phyloP scores from a whole-genome alignment of 2,888 invertebrate genomes.

The Lepidochrysops patricia region DNA sequence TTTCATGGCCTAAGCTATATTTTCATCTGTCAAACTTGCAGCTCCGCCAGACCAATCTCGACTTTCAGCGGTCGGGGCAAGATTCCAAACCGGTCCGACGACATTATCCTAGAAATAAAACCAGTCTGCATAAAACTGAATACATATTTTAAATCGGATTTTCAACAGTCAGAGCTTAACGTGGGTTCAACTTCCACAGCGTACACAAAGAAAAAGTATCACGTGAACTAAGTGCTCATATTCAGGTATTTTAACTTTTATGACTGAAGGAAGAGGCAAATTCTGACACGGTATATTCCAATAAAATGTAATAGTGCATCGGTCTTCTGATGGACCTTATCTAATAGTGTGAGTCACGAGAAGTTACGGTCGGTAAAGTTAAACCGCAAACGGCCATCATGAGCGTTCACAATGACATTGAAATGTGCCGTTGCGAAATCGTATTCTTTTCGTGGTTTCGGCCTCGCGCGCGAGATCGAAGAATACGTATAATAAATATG shows the following conservation, averaged over 20 bases:
- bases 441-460: slow-evolving; percentile 65
- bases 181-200: not conserved
- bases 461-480: slow-evolving; percentile 62
- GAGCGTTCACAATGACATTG: slow-evolving; percentile 63
- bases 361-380: slow-evolving; percentile 17
- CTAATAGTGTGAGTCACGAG: slow-evolving; percentile 19
- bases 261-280: not conserved
- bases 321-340: slow-evolving; percentile 2
- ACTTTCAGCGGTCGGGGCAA: slow-evolving; percentile 15
- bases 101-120: slow-evolving; percentile 5
- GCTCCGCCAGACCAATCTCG: slow-evolving; percentile 17
- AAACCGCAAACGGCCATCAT: slow-evolving; percentile 38
- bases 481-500: slow-evolving; percentile 72
- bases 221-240: not conserved
- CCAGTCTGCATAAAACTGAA: slow-evolving; percentile 2
- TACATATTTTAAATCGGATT: slow-evolving; percentile 4
- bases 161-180: not conserved
- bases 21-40: slow-evolving; percentile 29
- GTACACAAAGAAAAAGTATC: not conserved
- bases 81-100: slow-evolving; percentile 14
- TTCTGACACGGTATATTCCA: not conserved
- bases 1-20: slow-evolving; percentile 29
- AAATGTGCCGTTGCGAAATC: slow-evolving; percentile 64
- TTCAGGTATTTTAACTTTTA: not conserved
- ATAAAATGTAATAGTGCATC: not conserved